phyloP scores from a whole-genome alignment of 2,113 vertebrate species.

The Pachypanchax playfairii region DNA sequence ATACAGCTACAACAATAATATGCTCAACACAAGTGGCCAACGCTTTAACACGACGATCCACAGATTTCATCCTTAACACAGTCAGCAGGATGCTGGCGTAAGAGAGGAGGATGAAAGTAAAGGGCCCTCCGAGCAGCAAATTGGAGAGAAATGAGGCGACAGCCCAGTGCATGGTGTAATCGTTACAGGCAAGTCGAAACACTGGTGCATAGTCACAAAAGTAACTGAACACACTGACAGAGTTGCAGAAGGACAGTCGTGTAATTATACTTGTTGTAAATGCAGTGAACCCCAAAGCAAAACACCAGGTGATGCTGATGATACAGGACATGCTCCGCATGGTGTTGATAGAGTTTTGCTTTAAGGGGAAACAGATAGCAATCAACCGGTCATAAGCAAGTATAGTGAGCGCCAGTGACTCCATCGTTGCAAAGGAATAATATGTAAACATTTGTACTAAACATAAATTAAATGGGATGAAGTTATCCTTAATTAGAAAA shows the following conservation, averaged over 20 bases:
- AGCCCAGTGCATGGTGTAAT: slow-evolving; percentile 62
- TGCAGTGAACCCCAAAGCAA: fast-evolving
- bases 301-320: slow-evolving; percentile 46
- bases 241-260: slow-evolving; percentile 72
- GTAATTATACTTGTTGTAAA: slow-evolving; percentile 45
- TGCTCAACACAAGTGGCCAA: slow-evolving; percentile 73
- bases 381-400: slow-evolving; percentile 76
- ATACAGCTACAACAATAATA: slow-evolving; percentile 70
- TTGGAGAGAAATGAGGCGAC: not conserved
- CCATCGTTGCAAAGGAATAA: slow-evolving; percentile 43
- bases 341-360: slow-evolving; percentile 67
- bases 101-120: slow-evolving; percentile 59
- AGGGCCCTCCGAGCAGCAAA: slow-evolving; percentile 15
- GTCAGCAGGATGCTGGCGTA: slow-evolving; percentile 67
- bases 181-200: slow-evolving; percentile 71
- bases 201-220: slow-evolving; percentile 77
- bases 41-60: slow-evolving; percentile 59
- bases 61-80: slow-evolving; percentile 71
- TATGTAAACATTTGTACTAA: slow-evolving; percentile 69
- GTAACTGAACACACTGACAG: slow-evolving; percentile 69
- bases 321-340: slow-evolving; percentile 58
- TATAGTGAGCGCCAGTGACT: slow-evolving; percentile 64
- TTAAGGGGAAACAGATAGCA: slow-evolving; percentile 75
- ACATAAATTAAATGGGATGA: slow-evolving; percentile 66
- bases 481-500: slow-evolving; percentile 64